A percentile compares a stretch with the other conserved stretches of the same genome.
These are phyloP conservation scores for Galagoides demidoff DNA, from an alignment of 2,797 vertebrate species.

Conservation along the genomic window DNA sequence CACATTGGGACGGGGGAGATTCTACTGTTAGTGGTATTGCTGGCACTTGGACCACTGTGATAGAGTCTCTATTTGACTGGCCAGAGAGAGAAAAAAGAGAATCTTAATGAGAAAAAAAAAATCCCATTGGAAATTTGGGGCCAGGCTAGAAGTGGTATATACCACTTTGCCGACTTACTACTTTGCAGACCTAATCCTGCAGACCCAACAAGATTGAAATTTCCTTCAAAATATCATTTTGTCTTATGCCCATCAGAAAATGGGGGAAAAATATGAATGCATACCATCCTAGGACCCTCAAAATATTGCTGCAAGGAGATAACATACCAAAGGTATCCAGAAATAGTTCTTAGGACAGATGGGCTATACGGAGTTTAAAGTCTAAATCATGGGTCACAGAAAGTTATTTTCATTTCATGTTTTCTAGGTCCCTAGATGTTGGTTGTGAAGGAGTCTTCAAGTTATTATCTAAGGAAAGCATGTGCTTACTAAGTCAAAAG, in stretches of 20 bases:
- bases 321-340: neutral
- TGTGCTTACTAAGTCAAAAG: conserved; percentile 19
- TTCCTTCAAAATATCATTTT: neutral
- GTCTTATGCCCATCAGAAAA: neutral
- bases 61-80: neutral
- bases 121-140: neutral
- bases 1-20: neutral
- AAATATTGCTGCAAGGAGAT: neutral
- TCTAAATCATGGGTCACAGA: neutral
- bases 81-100: neutral
- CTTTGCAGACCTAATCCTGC: neutral
- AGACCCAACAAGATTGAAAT: neutral
- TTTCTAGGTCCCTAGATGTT: neutral
- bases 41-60: neutral
- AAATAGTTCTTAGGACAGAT: conserved; percentile 28
- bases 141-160: neutral
- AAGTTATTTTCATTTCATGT: neutral
- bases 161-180: neutral
- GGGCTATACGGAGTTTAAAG: neutral
- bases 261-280: neutral
- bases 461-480: conserved; percentile 1
- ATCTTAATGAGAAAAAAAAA: neutral
- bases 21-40: too few relatives aligned
- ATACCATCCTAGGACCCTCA: neutral
- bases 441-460: neutral